Evolutionary conservation across 1,140 invertebrate genomes (phyloP), one percentile per base, ranked within the genome.

Genomic region (Orchestia grillus): DNA sequence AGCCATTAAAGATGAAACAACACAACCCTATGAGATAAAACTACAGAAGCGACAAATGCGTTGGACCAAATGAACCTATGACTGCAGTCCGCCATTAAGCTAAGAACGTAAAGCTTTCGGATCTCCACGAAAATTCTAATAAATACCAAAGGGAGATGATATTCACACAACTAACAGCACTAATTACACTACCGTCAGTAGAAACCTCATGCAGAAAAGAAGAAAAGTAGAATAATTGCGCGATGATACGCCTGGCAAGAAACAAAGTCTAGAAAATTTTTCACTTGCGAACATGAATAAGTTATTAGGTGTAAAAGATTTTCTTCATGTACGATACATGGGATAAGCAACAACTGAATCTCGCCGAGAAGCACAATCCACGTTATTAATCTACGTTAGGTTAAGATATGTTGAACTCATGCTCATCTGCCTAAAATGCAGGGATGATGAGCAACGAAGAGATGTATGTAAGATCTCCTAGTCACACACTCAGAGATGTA

Each of bases 21-120:
- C 92, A 94, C 92, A 94, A 94, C 92, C 92, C 92, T 94, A 94
- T 94, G 92, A 94, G 92, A 44, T 94, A 94, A 45, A 94, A 94
- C 92, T 90, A 47, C 44, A 45, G 36, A 44, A 94, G 92, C 92
- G 44, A 44, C 92, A 47, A 94, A 44, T 77, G 88, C 92, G 92
- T 40, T 94, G 92, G 92, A 94, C 92, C 92, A 94, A 40, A 94
- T 44, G 43, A 45, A 94, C 92, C 43, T 94, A 94, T 94, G 92
- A 94, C 43, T 94, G 92, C 44, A n/a, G 92, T 94, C 92, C 92
- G 44, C 44, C 44, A 45, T 44, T 40, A 45, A 40, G 44, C 92
- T 45, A 94, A 94, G 41, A 94, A 91, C 88, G 19, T 53, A 94
- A 92, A 45, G 92, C 92, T 94, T 28, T 45, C 40, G 40, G 44